These are phyloP conservation scores for Crypturellus tataupa DNA, from an alignment of 2,797 vertebrate genomes.

Conservation along the genomic window DNA sequence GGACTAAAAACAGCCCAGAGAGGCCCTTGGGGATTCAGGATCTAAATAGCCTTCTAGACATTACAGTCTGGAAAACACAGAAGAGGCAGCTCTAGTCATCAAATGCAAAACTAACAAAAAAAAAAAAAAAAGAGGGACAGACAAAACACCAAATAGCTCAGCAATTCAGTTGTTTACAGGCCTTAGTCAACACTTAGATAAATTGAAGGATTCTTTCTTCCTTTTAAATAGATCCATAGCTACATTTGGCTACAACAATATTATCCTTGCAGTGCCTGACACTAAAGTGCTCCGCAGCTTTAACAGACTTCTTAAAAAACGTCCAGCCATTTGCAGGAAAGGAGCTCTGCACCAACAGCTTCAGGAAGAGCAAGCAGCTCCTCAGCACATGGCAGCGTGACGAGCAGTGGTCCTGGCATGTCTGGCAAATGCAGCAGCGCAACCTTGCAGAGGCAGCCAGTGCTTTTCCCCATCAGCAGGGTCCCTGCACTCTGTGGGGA, in stretches of 20 bases:
- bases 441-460: neutral
- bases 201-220: neutral
- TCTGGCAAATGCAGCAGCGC: neutral
- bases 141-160: conserved; percentile 33
- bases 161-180: conserved; percentile 40
- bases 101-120: conserved; percentile 15
- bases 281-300: neutral
- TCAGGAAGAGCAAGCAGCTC: neutral
- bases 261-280: neutral
- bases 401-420: rapidly evolving
- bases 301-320: neutral
- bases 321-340: neutral
- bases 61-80: conserved; percentile 39
- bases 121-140: neutral
- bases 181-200: neutral
- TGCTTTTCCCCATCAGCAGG: neutral
- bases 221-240: neutral
- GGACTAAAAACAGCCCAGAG: conserved; percentile 25
- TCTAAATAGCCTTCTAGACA: conserved; percentile 55
- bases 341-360: neutral
- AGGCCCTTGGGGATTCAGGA: neutral
- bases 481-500: too few relatives aligned
- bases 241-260: neutral
- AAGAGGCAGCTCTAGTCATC: conserved; percentile 36
- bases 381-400: rapidly evolving